A percentile compares a stretch with the other conserved stretches of the same genome.
Conservation (phyloP, 2,888 invertebrate species). For the Flexamia atlantica region DNA sequence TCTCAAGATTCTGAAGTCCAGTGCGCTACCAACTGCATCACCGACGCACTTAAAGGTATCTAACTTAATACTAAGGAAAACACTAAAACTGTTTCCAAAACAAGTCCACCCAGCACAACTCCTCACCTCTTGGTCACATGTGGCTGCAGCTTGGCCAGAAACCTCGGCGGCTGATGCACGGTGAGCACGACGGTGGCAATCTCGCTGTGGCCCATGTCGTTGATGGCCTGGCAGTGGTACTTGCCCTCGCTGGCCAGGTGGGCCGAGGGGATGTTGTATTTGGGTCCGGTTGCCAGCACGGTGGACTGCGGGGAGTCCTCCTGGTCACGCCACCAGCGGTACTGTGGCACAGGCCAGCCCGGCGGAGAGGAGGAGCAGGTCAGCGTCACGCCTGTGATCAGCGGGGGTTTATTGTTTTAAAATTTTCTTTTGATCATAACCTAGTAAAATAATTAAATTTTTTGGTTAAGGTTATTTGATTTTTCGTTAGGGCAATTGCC, state of each 20-base stretch:
- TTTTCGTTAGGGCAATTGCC: too few species aligned
- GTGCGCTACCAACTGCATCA: too few species aligned
- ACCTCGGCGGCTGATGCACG: conserved; percentile 93
- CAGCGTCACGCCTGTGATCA: conserved; percentile 82
- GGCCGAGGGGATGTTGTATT: conserved; percentile 91
- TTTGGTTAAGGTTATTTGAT: too few species aligned
- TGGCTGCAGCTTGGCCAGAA: conserved; percentile 89
- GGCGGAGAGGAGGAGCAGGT: conserved; percentile 93
- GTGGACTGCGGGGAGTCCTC: conserved; percentile 66
- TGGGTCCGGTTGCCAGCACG: conserved; percentile 85
- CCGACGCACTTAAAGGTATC: too few species aligned
- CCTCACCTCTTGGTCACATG: conserved; percentile 82
- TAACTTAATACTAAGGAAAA: too few species aligned
- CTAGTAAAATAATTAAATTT: too few species aligned
- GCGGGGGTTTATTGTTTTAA: too few species aligned
- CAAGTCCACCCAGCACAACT: too few species aligned
- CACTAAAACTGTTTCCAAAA: too few species aligned
- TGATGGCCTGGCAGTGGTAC: conserved; percentile 94
- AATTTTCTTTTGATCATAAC: too few species aligned
- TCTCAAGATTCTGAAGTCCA: too few species aligned
- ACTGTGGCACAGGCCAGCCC: conserved; percentile 95
- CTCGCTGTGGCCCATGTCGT: conserved; percentile 92
- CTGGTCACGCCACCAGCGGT: conserved; percentile 84
- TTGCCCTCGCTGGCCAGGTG: conserved; percentile 92
- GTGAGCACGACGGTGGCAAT: conserved; percentile 89